Conservation (phyloP, 2,113 vertebrate genomes). For the Aspidoscelis tigris region DNA sequence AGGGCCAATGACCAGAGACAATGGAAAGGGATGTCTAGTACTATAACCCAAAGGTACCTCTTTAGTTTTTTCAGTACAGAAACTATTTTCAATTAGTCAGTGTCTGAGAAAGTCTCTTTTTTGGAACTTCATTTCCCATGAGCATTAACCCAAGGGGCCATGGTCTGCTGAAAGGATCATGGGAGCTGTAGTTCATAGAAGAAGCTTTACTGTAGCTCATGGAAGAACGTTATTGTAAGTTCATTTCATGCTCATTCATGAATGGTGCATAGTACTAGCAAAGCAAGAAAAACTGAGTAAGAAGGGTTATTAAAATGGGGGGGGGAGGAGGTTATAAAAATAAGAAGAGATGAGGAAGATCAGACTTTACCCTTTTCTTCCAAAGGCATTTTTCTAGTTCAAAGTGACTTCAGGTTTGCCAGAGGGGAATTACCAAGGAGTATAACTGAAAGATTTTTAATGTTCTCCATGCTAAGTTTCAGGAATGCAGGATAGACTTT, state of each 20-base stretch:
- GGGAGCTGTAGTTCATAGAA: conserved; percentile 44
- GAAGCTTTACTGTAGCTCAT: too few species aligned
- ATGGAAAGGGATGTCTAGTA: too few species aligned
- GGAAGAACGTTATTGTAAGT: too few species aligned
- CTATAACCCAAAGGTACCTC: too few species aligned
- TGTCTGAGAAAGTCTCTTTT: too few species aligned
- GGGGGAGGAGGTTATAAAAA: conserved; percentile 63
- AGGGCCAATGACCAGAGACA: too few species aligned
- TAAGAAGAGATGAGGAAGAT: conserved; percentile 56
- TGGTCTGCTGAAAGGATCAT: too few species aligned
- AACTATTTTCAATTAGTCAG: conserved; percentile 43
- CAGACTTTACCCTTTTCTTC: conserved; percentile 66
- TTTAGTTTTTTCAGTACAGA: neutral
- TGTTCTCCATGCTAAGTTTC: conserved; percentile 68
- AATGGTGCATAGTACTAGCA: conserved; percentile 34
- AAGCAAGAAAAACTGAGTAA: conserved; percentile 40
- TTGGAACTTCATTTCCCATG: too few species aligned
- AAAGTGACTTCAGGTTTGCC: conserved; percentile 72
- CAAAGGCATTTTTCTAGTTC: conserved; percentile 72
- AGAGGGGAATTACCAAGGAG: conserved; percentile 71
- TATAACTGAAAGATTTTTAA: conserved; percentile 75
- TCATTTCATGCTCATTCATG: conserved; percentile 40
- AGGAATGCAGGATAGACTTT: conserved; percentile 56
- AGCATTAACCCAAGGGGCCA: too few species aligned
- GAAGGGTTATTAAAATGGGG: conserved; percentile 48